Base-by-base conservation (phyloP, 1,140 invertebrate genomes). In the Scaptodrosophila lebanonensis region DNA sequence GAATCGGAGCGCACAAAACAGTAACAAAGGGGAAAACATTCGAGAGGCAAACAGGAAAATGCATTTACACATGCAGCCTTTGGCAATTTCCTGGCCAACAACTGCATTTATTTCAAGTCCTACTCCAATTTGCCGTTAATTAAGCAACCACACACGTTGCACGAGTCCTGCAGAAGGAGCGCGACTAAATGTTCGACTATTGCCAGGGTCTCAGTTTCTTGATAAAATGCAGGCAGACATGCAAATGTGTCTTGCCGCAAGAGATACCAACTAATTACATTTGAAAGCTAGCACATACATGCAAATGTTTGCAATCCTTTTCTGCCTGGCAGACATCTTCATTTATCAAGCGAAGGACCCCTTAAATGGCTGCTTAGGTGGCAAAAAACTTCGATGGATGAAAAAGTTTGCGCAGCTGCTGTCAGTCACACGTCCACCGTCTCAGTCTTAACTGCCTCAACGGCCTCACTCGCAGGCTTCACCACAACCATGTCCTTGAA, bases 221-320 rank as follows among this genome's bases (percentile, higher is more conserved):
- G 13, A 12, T 18, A 18, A 58, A 36, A 15, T 29, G 20, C 18
- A 49, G 9, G 32, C 11, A 29, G 48, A 45, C 12, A 52, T 52
- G 40, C 25, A 52, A 45, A 59, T 51, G n/a, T 18, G 13, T n/a
- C 8, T n/a, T 3, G 36, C 50, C 9, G 1, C 11, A 20, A 51
- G 17, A 51, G 50, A 30, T 16, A 3, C n/a, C 7, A 59, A 44
- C 39, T 59, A 59, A 59, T 52, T 51, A 44, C 30, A 44, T 36
- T 27, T 20, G 6, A n/a, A n/a, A n/a, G n/a, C n/a, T n/a, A n/a
- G 3, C 4, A 17, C 38, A 18, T 56, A 22, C 42, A 54, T 36
- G 32, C 25, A 13, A 54, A 16, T 36, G 25, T 42, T 11, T 50
- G 13, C 16, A 27, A 3, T 18, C 12, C 11, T 17, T 44, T 5